A percentile compares a stretch with the other conserved stretches of the same genome.
These are phyloP conservation scores for Zoanthus sociatus DNA, from an alignment of 92 coral and sea anemone species.

Conservation along the genomic window DNA sequence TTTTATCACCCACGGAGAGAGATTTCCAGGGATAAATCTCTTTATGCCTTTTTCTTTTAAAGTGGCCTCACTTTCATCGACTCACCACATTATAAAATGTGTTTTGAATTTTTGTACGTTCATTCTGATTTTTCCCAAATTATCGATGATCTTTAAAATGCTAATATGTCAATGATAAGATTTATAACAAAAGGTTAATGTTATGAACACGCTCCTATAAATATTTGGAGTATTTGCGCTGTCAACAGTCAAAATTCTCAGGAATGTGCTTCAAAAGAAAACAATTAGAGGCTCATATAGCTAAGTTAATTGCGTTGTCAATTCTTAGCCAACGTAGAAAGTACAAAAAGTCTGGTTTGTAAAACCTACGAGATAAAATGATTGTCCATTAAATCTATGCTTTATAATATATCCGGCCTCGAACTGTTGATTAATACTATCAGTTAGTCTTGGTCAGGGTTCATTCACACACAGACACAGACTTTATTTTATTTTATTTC, in stretches of 20 bases:
- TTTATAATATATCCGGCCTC: constrained; percentile 7
- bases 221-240: not conserved
- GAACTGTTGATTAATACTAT: not conserved
- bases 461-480: no score
- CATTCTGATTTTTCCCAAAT: constrained; percentile 6
- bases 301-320: not conserved
- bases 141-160: constrained; percentile 2
- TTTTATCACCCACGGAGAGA: not conserved
- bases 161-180: not conserved
- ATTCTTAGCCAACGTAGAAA: not conserved
- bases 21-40: not conserved
- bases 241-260: not conserved
- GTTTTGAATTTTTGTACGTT: constrained; percentile 22
- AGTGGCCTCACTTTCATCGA: not conserved
- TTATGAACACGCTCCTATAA: not conserved
- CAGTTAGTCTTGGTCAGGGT: no score
- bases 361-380: not conserved
- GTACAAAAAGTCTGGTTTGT: not conserved
- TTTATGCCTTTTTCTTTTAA: not conserved
- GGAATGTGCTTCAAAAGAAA: not conserved
- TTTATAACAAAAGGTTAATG: not conserved
- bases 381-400: not conserved
- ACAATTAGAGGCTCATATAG: not conserved
- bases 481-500: no score
- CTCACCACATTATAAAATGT: not conserved